Evolutionary conservation across 1,140 invertebrate species (phyloP), one percentile per base, ranked within the genome.

Genomic region (Pissodes strobi): DNA sequence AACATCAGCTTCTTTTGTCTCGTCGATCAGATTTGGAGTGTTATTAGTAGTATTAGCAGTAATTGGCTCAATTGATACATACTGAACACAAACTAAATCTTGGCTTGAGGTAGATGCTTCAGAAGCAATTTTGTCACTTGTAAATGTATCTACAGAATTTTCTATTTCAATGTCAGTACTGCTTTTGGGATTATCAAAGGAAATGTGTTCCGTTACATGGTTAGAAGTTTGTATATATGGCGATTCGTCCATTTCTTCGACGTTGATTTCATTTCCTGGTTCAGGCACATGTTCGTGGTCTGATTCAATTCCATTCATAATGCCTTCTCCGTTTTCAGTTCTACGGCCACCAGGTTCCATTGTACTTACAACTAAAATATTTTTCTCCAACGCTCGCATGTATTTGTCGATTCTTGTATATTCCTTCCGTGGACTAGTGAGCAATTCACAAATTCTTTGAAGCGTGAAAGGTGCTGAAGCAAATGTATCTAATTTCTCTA

Each of bases 381-480:
- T 97, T 79, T 96, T 96, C 73, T 96, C 94, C 25, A 97, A 85
- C 0, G 94, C 96, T 51, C 95, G 81, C 88, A 99, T 91, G 76
- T 93, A 98, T 79, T 98, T 99, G 76, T 98, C 96, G 45, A 94
- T 91, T 60, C 94, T 84, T 72, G 91, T 95, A 77, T 99, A 99
- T 75, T 98, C 93, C 76, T 93, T 94, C n/a, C 88, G 84, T 3
- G 96, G 95, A 64, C 88, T 86, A 1, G 90, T 93, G 0, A 99
- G 80, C 2, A 99, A 81, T 79, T 99, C 97, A 80, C 94, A 97
- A 39, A 99, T 87, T 62, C 96, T 84, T 79, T 98, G 96, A 49
- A 98, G 90, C 9, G 97, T 98, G 73, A 99, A 99, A 0, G 96
- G 97, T 1, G 95, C 94, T 53, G 93, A 92, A 25, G 85, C 86